Evolutionary conservation across 1,140 invertebrate genomes (phyloP).

Genomic region (Drosophila lacteicornis): DNA sequence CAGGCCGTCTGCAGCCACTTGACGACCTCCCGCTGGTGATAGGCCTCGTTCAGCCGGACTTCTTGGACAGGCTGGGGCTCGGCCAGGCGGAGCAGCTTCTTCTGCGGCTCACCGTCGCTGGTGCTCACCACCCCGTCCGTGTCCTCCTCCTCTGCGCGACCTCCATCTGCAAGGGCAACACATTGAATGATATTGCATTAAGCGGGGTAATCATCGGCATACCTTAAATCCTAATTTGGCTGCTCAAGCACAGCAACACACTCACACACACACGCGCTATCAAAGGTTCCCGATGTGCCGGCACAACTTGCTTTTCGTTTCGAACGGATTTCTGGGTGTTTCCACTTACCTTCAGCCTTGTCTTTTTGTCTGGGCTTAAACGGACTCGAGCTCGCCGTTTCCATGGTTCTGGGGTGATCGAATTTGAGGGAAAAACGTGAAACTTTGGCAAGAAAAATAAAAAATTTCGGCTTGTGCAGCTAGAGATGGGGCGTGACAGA

Average conservation of each 20-base stretch:
- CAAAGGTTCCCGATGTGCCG: slow-evolving; percentile 56
- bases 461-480: slow-evolving; percentile 44
- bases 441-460: slow-evolving; percentile 26
- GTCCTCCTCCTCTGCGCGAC: slow-evolving; percentile 10
- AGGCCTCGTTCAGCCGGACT: slow-evolving; percentile 46
- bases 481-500: slow-evolving; percentile 23
- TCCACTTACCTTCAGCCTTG: slow-evolving; percentile 68
- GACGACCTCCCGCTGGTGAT: slow-evolving; percentile 53
- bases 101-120: slow-evolving; percentile 50
- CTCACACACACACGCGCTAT: slow-evolving; percentile 51
- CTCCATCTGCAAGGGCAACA: slow-evolving; percentile 61
- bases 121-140: slow-evolving; percentile 1
- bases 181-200: slow-evolving; percentile 78
- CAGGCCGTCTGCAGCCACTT: slow-evolving; percentile 64
- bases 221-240: slow-evolving; percentile 76
- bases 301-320: slow-evolving; percentile 46
- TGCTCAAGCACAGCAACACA: slow-evolving; percentile 51
- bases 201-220: slow-evolving; percentile 57
- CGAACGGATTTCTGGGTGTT: slow-evolving; percentile 27
- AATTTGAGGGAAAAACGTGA: slow-evolving; percentile 21
- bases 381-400: slow-evolving; percentile 48
- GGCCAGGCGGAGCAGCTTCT: slow-evolving; percentile 51
- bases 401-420: slow-evolving; percentile 27
- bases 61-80: slow-evolving; percentile 7
- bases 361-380: slow-evolving; percentile 61